Percentiles rank a stretch among this genome's conserved stretches.
These are phyloP conservation scores for Nycticryphes semicollaris DNA, from an alignment of 2,113 vertebrate species.

Conservation along the genomic window DNA sequence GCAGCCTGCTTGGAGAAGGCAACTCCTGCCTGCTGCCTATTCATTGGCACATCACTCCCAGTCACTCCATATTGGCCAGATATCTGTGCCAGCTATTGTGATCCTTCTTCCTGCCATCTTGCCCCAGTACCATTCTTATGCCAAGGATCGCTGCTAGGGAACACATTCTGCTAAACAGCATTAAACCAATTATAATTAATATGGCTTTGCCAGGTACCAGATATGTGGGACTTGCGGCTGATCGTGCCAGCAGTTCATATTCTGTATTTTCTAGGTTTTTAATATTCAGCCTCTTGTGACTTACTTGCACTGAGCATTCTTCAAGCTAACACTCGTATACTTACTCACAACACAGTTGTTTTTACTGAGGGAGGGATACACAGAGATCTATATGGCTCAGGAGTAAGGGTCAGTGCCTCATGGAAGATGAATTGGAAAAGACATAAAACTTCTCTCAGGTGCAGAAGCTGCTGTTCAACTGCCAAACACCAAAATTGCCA, in stretches of 20 bases:
- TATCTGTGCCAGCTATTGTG: neutral
- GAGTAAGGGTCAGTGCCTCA: neutral
- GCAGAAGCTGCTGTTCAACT: neutral
- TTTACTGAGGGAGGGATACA: neutral
- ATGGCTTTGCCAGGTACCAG: neutral
- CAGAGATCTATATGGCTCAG: neutral
- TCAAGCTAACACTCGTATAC: neutral
- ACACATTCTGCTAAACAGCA: neutral
- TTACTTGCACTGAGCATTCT: neutral
- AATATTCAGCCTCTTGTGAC: neutral
- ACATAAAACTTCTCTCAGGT: neutral
- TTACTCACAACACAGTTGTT: neutral
- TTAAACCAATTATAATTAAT: neutral
- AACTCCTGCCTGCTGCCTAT: neutral
- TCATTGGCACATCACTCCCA: neutral
- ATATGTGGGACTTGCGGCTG: neutral
- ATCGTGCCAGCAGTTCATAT: neutral
- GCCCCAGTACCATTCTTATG: neutral
- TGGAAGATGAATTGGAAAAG: neutral
- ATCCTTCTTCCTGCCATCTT: neutral
- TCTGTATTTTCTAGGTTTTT: neutral
- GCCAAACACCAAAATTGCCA: neutral
- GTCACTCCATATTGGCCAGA: neutral
- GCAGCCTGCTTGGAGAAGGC: neutral
- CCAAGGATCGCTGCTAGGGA: neutral